A percentile compares a stretch with the other conserved stretches of the same genome.
Conservation (phyloP, 2,888 invertebrate genomes). For the Cacoxenus indagator region DNA sequence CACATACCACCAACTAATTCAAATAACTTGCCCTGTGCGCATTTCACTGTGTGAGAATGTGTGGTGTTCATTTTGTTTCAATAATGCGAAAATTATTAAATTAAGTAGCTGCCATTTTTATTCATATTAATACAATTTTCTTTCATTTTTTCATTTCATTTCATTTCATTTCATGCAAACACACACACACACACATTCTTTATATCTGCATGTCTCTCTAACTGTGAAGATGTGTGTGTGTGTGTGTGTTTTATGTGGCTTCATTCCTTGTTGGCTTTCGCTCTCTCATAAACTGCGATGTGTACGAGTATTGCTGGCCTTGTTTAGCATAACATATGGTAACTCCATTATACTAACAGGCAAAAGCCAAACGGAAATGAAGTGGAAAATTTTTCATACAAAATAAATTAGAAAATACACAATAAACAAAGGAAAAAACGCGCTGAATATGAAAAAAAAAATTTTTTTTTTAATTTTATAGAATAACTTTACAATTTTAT, state of each 20-base stretch:
- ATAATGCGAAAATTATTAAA: conserved; percentile 64
- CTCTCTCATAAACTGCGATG: too few species aligned
- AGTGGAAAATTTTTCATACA: conserved; percentile 5
- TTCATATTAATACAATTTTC: too few species aligned
- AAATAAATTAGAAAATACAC: conserved; percentile 10
- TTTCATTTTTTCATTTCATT: conserved; percentile 1
- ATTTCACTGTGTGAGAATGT: background rate
- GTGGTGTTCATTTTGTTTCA: conserved; percentile 52
- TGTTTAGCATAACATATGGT: conserved; percentile 22
- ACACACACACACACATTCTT: too few species aligned
- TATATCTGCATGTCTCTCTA: background rate
- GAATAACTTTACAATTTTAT: too few species aligned
- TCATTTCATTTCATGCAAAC: too few species aligned
- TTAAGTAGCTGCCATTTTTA: conserved; percentile 51
- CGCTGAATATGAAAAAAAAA: background rate
- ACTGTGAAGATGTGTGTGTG: background rate
- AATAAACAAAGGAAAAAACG: background rate
- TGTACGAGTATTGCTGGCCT: background rate
- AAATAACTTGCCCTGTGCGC: background rate
- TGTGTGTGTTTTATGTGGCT: background rate
- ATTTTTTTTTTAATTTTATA: background rate
- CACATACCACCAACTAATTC: background rate
- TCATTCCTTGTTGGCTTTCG: conserved; percentile 3
- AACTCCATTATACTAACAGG: conserved; percentile 7
- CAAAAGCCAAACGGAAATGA: conserved; percentile 19